Evolutionary conservation across 2,797 vertebrate genomes (phyloP).

Genomic region (Leuciscus waleckii): DNA sequence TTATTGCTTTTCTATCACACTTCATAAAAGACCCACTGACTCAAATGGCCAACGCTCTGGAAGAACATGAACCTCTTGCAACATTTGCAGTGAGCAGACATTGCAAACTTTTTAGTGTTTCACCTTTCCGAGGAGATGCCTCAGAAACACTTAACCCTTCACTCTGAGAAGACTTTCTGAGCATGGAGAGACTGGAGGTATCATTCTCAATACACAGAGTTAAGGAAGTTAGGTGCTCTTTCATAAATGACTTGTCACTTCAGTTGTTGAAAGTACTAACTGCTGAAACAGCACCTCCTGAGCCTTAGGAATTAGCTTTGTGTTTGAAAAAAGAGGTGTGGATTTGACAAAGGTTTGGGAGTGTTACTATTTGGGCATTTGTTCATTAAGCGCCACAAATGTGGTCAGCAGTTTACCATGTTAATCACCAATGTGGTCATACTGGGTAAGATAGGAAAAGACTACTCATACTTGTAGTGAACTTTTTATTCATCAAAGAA

Average conservation of each 20-base stretch:
- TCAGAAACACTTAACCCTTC: constrained; percentile 26
- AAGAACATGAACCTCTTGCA: constrained; percentile 11
- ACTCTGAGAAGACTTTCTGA: background rate
- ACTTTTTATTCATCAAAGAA: background rate
- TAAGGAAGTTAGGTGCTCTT: constrained; percentile 26
- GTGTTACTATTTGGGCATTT: background rate
- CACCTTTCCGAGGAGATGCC: background rate
- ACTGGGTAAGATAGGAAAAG: background rate
- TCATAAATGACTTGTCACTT: background rate
- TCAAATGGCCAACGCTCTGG: background rate
- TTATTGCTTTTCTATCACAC: constrained; percentile 27
- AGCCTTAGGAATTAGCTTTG: background rate
- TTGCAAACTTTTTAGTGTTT: constrained; percentile 3
- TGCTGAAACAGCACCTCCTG: constrained; percentile 10
- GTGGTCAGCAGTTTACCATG: constrained; percentile 17
- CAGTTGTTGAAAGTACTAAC: constrained; percentile 15
- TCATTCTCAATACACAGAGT: background rate
- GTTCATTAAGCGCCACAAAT: background rate
- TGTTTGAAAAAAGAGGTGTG: constrained; percentile 7
- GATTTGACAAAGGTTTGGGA: background rate
- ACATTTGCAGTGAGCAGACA: background rate
- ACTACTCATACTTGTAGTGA: background rate
- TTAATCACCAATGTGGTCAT: background rate
- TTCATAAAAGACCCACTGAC: constrained; percentile 8
- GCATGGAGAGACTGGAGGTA: background rate